A percentile compares a stretch with the other conserved stretches of the same genome.
Conservation (phyloP, 2,888 invertebrate genomes). For the Habrosyne pyritoides region DNA sequence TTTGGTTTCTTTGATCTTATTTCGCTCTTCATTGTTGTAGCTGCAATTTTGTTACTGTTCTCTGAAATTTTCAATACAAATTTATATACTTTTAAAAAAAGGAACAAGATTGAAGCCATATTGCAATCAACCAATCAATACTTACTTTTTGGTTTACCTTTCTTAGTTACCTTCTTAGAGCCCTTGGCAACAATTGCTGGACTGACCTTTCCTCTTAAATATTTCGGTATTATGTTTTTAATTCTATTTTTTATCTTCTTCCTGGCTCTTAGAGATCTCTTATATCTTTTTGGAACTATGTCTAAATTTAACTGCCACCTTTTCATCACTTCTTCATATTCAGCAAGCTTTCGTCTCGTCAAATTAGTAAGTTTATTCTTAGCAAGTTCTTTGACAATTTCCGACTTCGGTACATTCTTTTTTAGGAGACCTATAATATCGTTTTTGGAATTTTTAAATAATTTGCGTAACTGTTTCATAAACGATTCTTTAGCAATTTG, state of each 20-base stretch:
- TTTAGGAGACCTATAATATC: constrained; percentile 47
- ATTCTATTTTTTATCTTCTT: constrained; percentile 40
- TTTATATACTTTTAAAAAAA: neutral
- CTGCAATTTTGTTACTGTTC: neutral
- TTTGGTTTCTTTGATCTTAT: neutral
- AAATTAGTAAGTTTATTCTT: constrained; percentile 48
- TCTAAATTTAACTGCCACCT: constrained; percentile 60
- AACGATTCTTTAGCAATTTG: constrained; percentile 42
- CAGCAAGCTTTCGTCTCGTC: constrained; percentile 38
- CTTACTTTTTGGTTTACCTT: constrained; percentile 19
- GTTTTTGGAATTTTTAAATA: constrained; percentile 52
- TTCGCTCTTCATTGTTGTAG: neutral
- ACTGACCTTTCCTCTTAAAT: constrained; percentile 57
- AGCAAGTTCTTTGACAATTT: constrained; percentile 48
- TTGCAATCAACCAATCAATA: neutral
- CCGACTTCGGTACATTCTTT: constrained; percentile 45
- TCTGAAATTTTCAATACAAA: neutral
- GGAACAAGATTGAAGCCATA: neutral
- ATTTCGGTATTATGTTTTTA: constrained; percentile 63
- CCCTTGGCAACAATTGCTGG: constrained; percentile 38
- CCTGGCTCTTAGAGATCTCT: constrained; percentile 40
- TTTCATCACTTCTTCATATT: constrained; percentile 53
- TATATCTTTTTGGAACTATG: constrained; percentile 35
- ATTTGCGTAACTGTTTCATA: constrained; percentile 50
- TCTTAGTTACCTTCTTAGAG: constrained; percentile 27